Evolutionary conservation across 2,888 invertebrate species (phyloP).

Genomic region (Amphipoea oculea): DNA sequence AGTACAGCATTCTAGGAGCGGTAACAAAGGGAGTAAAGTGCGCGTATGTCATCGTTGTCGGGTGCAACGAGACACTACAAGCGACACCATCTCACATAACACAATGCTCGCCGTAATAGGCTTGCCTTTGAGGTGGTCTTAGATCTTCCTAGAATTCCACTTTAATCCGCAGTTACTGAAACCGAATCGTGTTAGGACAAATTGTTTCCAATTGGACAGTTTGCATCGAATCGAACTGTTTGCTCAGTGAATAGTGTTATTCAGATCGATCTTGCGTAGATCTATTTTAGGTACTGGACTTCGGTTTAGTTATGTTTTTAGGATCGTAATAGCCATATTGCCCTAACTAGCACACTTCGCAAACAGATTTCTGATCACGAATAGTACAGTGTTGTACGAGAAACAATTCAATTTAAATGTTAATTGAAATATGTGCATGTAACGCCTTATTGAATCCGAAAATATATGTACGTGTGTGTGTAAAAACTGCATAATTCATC

Average conservation of each 20-base stretch:
- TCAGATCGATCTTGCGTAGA: background rate
- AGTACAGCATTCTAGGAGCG: conserved; percentile 52
- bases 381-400: conserved; percentile 14
- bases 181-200: conserved; percentile 36
- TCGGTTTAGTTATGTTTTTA: background rate
- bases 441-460: conserved; percentile 53
- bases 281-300: background rate
- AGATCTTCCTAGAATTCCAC: conserved; percentile 72
- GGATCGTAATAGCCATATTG: background rate
- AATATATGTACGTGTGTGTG: conserved; percentile 24
- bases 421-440: conserved; percentile 58
- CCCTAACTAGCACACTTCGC: conserved; percentile 4
- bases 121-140: conserved; percentile 73
- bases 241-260: background rate
- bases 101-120: conserved; percentile 75
- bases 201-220: conserved; percentile 32
- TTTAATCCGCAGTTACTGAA: conserved; percentile 44
- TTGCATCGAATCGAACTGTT: conserved; percentile 32
- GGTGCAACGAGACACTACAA: conserved; percentile 72
- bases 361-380: conserved; percentile 16
- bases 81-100: conserved; percentile 76
- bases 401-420: conserved; percentile 49
- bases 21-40: conserved; percentile 51
- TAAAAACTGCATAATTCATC: conserved; percentile 52
- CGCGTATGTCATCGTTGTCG: conserved; percentile 53